Evolutionary conservation across 2,113 vertebrate genomes (phyloP).

Genomic region (Hemiscyllium ocellatum): DNA sequence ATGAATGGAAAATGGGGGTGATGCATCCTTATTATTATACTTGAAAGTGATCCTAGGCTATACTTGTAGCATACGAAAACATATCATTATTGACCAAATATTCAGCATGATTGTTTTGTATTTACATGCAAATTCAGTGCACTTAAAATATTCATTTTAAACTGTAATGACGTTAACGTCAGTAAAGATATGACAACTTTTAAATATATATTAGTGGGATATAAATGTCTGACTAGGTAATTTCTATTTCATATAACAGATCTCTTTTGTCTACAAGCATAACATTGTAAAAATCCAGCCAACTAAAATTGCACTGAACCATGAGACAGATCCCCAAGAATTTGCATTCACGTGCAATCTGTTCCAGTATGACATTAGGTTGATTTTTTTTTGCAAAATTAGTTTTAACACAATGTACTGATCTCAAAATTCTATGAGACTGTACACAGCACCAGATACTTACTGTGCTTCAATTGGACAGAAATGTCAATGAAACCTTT

Average conservation of each 20-base stretch:
- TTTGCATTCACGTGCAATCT: not conserved
- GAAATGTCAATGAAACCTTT: not conserved
- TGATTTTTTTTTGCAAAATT: not conserved
- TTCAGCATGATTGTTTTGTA: not conserved
- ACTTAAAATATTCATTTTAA: not conserved
- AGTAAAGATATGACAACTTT: not conserved
- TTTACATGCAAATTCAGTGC: constrained; percentile 33
- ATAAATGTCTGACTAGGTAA: not conserved
- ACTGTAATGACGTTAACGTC: not conserved
- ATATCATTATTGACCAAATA: not conserved
- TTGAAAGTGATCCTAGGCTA: not conserved
- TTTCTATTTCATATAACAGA: not conserved
- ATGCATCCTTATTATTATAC: not conserved
- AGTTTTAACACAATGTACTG: not conserved
- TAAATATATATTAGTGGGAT: not conserved
- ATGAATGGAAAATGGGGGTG: not conserved
- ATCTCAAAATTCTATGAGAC: not conserved
- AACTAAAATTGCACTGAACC: not conserved
- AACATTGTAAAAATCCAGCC: not conserved
- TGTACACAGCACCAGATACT: not conserved
- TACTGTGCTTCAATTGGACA: not conserved
- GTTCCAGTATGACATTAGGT: not conserved
- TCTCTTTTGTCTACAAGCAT: not conserved
- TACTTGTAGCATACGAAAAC: not conserved
- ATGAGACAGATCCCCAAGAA: not conserved